phyloP scores from a whole-genome alignment of 2,113 vertebrate genomes.

The Choloepus hoffmanni region DNA sequence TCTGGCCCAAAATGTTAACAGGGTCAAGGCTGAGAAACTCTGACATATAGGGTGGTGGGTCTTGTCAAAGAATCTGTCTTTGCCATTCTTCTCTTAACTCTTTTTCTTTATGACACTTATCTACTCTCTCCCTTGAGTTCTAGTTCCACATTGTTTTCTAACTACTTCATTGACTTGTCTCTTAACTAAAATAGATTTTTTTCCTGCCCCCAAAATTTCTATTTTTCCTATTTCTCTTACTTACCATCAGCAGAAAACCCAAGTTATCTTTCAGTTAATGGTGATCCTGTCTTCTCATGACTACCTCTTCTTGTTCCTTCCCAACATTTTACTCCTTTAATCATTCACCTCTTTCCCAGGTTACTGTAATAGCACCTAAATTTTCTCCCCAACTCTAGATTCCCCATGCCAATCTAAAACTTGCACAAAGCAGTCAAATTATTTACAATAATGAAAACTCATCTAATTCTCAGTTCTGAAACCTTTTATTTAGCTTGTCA shows the following conservation, averaged over 20 bases:
- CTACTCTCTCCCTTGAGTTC: neutral
- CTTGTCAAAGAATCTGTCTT: neutral
- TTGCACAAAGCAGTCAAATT: neutral
- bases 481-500: neutral
- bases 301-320: neutral
- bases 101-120: neutral
- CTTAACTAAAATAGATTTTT: neutral
- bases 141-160: neutral
- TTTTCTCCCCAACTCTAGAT: neutral
- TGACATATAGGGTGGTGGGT: neutral
- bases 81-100: neutral
- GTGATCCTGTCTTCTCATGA: neutral
- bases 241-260: neutral
- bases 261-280: neutral
- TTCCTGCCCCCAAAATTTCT: neutral
- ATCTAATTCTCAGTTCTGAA: neutral
- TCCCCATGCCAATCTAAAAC: neutral
- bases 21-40: neutral
- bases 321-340: neutral
- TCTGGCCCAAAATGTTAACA: neutral
- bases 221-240: constrained; percentile 8
- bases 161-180: neutral
- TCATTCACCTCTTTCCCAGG: neutral
- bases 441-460: neutral
- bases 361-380: neutral